Conservation (phyloP, 2,888 invertebrate genomes). For the Chaitophorus viminalis region DNA sequence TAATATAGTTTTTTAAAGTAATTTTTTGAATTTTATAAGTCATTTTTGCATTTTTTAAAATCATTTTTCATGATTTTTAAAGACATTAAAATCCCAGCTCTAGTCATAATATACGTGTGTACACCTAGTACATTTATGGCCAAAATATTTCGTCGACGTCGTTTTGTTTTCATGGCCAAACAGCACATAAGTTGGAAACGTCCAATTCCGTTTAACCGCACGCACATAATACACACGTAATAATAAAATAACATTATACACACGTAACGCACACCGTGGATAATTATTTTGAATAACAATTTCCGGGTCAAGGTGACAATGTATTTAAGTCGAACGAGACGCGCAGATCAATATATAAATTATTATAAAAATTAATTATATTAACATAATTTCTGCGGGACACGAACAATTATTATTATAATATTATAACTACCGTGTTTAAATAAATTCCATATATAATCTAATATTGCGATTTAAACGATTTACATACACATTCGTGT, state of each 20-base stretch:
- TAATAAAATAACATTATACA: not conserved
- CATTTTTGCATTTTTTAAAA: too few relatives aligned
- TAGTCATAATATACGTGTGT: too few relatives aligned
- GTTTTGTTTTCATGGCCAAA: constrained; percentile 18
- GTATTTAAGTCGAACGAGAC: constrained; percentile 27
- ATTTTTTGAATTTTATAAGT: too few relatives aligned
- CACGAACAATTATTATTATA: not conserved
- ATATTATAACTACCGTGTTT: not conserved
- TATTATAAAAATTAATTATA: too few relatives aligned
- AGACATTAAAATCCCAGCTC: too few relatives aligned
- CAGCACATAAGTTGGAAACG: not conserved
- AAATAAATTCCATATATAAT: not conserved
- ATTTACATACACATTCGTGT: not conserved
- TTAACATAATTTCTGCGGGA: not conserved
- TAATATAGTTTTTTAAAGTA: too few relatives aligned
- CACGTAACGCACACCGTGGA: not conserved
- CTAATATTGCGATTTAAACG: not conserved
- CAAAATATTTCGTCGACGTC: not conserved
- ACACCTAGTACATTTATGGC: too few relatives aligned
- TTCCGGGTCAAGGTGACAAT: constrained; percentile 29
- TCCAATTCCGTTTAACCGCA: not conserved
- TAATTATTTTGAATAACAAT: constrained; percentile 8
- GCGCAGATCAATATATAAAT: not conserved
- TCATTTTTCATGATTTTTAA: too few relatives aligned
- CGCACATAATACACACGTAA: not conserved